Conservation (phyloP, 2,113 vertebrate species). For the Pithys albifrons region DNA sequence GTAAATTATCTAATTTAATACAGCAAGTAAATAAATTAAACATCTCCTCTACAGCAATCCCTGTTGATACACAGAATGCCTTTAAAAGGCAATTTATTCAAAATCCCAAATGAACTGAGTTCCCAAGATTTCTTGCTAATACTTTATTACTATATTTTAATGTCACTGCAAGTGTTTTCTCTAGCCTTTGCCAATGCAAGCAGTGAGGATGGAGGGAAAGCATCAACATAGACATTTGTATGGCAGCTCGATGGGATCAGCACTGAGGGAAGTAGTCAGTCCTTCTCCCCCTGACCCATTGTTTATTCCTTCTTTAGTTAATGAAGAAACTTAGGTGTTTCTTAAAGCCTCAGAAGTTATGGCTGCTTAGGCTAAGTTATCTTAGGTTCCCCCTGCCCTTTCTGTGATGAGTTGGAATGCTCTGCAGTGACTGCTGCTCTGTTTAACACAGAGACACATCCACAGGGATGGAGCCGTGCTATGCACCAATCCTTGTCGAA, state of each 20-base stretch:
- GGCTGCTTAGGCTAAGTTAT: background rate
- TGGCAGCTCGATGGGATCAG: background rate
- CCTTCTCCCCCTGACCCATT: background rate
- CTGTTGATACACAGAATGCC: background rate
- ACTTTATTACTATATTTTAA: background rate
- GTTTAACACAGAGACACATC: background rate
- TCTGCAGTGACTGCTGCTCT: background rate
- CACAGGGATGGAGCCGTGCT: fast-evolving
- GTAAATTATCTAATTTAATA: constrained; percentile 67
- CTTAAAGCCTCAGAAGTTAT: background rate
- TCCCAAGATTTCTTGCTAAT: constrained; percentile 10
- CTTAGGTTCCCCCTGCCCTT: background rate
- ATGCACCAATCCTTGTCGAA: background rate
- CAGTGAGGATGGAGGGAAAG: background rate
- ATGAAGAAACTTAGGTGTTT: background rate
- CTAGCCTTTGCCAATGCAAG: background rate
- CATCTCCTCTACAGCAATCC: constrained; percentile 12
- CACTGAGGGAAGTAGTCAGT: background rate
- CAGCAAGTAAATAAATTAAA: constrained; percentile 64
- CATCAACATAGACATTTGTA: background rate
- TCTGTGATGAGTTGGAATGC: background rate
- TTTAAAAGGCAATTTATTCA: constrained; percentile 48
- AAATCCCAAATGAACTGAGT: constrained; percentile 13
- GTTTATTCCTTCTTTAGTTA: background rate
- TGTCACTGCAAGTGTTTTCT: background rate